Base-by-base conservation (phyloP, 2,888 invertebrate species). In the Pseudococcus longispinus region DNA sequence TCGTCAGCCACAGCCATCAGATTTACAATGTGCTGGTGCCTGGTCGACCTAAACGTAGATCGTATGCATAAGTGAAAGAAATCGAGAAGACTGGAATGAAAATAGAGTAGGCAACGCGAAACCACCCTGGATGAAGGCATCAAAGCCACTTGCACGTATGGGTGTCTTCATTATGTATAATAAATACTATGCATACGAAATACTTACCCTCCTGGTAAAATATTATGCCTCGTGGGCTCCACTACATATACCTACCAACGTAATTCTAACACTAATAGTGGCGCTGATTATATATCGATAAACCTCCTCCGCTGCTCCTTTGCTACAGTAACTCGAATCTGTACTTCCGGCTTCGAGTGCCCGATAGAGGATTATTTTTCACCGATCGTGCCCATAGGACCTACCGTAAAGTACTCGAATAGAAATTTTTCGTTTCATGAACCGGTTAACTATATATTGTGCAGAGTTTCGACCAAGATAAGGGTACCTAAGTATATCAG, bases 361-460 rank as follows among this genome's bases (percentile, higher is more conserved):
- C 42, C 77, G 20, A 80, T 42, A 13, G 42, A 80, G 77, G 77
- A 42, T 80, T 80, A 42, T 80, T 80, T 80, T 80, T 80, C 77
- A 60, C 15, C 6, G 11, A 60, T 60, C 60, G 60, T 60, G 60
- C 20, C 20, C 60, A 60, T 23, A 20, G 60, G 60, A 60, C 60
- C 60, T 9, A 60, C 60, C 60, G 20, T 60, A 60, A 60, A 60
- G 23, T 9, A 60, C 60, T 60, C 13, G 60, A 60, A 23, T n/a
- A n/a, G n/a, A 60, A 55, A 13, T 3, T 65, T 65, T 65, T 65
- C 26, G 26, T 26, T 65, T 70, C 9, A 23, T 29, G 70, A 70
- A 70, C 70, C 70, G 70, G 70, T 26, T 70, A 29, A 5, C 0
- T 32, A 18, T 2, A 26, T 37, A 37, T n/a, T n/a, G n/a, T n/a